Percentiles rank a stretch among this genome's conserved stretches.
These are phyloP conservation scores for Gorsachius goisagi DNA, from an alignment of 2,113 vertebrate species.

Conservation along the genomic window DNA sequence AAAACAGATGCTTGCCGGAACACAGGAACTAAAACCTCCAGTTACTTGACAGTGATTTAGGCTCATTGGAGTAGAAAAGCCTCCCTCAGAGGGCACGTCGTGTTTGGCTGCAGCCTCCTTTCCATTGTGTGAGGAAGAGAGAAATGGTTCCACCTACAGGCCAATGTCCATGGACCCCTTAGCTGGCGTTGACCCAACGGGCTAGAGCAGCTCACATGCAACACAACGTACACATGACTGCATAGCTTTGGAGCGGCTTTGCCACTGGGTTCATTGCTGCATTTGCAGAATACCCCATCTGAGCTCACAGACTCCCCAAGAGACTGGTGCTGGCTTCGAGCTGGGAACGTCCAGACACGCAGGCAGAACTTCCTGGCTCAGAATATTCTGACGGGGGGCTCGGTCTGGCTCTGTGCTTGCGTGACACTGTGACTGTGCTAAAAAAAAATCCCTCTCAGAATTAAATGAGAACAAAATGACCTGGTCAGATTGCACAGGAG, in stretches of 20 bases:
- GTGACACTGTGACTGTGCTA: background rate
- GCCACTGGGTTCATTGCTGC: background rate
- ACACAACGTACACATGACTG: rapidly evolving
- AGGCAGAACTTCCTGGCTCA: background rate
- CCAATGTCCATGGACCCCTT: background rate
- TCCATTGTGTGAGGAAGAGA: background rate
- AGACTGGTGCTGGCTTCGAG: background rate
- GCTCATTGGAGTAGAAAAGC: rapidly evolving
- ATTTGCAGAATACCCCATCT: background rate
- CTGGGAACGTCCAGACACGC: background rate
- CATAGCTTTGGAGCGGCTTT: background rate
- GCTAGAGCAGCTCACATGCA: background rate
- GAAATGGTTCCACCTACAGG: background rate
- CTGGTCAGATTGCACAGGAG: background rate
- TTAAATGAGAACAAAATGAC: background rate
- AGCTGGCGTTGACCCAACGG: background rate
- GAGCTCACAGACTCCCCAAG: background rate
- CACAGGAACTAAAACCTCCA: background rate
- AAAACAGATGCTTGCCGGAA: background rate
- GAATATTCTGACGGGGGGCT: background rate
- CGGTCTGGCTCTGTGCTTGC: background rate
- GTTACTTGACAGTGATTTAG: background rate
- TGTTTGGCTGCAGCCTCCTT: background rate
- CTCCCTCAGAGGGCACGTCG: rapidly evolving
- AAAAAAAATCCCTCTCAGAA: background rate